A percentile compares a stretch with the other conserved stretches of the same genome.
phyloP scores from a whole-genome alignment of 2,797 vertebrate species.

The Pipistrellus nathusii region DNA sequence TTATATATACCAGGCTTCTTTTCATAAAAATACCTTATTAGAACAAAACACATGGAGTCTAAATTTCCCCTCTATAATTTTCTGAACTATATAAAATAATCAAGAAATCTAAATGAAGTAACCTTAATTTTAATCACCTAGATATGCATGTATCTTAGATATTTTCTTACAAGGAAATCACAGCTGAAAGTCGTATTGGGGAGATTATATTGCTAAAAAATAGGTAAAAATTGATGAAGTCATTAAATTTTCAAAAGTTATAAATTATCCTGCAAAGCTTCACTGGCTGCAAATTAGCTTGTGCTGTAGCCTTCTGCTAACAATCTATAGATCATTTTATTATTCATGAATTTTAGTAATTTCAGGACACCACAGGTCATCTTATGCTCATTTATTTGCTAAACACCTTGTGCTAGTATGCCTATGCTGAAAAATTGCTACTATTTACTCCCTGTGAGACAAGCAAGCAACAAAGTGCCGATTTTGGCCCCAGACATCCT shows the following conservation, averaged over 20 bases:
- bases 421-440: constrained; percentile 90
- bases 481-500: constrained; percentile 89
- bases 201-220: constrained; percentile 85
- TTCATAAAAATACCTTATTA: not conserved
- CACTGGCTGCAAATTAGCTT: constrained; percentile 90
- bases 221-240: constrained; percentile 89
- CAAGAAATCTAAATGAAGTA: constrained; percentile 59
- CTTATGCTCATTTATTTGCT: constrained; percentile 90
- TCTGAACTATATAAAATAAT: constrained; percentile 24
- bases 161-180: constrained; percentile 76
- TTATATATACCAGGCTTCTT: not conserved
- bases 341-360: constrained; percentile 91
- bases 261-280: constrained; percentile 89
- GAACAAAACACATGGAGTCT: not conserved
- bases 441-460: constrained; percentile 89
- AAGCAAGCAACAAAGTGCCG: constrained; percentile 87
- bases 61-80: not conserved
- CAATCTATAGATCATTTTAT: constrained; percentile 92
- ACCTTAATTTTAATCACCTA: constrained; percentile 66
- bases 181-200: constrained; percentile 78
- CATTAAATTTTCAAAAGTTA: constrained; percentile 91
- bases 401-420: constrained; percentile 87
- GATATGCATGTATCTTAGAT: constrained; percentile 60
- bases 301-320: constrained; percentile 88
- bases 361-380: constrained; percentile 90